Conservation (phyloP, 1,140 invertebrate genomes). For the Aphis craccivora region DNA sequence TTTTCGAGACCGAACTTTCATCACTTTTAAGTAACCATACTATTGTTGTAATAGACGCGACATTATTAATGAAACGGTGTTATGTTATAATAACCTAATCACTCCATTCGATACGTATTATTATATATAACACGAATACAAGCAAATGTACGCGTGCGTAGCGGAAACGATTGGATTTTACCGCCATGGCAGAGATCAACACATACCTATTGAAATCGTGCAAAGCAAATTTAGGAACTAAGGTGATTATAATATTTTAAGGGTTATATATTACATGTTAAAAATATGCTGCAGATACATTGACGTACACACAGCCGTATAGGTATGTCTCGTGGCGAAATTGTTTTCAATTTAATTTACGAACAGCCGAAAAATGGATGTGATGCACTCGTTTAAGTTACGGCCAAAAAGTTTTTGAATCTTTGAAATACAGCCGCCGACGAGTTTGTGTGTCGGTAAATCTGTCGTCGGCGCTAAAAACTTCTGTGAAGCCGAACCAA, state of each 20-base stretch:
- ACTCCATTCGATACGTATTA: neutral
- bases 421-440: conserved; percentile 27
- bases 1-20: neutral
- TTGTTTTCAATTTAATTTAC: conserved; percentile 9
- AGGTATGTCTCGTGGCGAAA: neutral
- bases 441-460: neutral
- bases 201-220: too few relatives aligned
- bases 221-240: neutral
- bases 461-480: conserved; percentile 53
- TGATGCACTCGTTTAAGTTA: too few relatives aligned
- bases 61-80: neutral
- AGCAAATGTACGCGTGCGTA: neutral
- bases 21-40: neutral
- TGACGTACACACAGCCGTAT: neutral
- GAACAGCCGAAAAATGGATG: conserved; percentile 4
- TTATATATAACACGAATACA: neutral
- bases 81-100: too few relatives aligned
- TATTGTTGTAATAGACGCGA: neutral
- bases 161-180: neutral
- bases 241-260: neutral
- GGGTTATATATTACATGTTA: neutral
- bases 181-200: neutral
- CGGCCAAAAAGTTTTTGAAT: conserved; percentile 16
- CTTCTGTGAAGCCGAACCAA: conserved; percentile 4
- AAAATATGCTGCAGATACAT: neutral